Percentiles rank a stretch among this genome's conserved stretches.
Evolutionary conservation across 2,888 invertebrate genomes (phyloP).

Genomic region (Cremastinae sp.): DNA sequence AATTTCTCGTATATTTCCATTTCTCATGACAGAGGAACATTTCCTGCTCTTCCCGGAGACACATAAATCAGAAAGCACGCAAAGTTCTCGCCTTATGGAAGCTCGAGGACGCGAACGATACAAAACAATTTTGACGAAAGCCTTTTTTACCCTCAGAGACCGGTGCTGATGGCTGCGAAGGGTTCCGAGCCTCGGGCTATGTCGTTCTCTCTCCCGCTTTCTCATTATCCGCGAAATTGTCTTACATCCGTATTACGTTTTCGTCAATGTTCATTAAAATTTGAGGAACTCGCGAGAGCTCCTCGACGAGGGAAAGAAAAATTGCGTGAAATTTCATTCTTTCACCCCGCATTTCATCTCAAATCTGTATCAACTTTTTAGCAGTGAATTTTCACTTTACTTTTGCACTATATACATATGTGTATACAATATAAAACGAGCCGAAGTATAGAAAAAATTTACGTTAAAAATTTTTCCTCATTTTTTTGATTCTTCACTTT

Average conservation of each 20-base stretch:
- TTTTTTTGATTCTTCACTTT: conserved; percentile 30
- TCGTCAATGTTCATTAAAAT: conserved; percentile 11
- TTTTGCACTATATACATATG: neutral
- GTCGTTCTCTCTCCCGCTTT: conserved; percentile 10
- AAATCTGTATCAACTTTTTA: neutral
- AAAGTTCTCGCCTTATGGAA: neutral
- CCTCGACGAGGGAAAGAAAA: conserved; percentile 2
- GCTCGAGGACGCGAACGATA: conserved; percentile 15
- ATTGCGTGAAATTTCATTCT: conserved; percentile 14
- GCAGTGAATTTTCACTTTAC: neutral
- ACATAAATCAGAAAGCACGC: conserved; percentile 41
- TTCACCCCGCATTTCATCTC: conserved; percentile 6
- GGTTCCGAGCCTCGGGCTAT: conserved; percentile 46
- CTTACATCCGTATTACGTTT: conserved; percentile 46
- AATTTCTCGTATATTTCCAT: conserved; percentile 26
- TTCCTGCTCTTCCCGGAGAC: conserved; percentile 44
- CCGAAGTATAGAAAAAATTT: too few species aligned
- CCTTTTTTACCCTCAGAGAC: conserved; percentile 40
- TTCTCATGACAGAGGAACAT: conserved; percentile 33
- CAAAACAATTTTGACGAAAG: conserved; percentile 49
- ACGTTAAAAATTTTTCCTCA: conserved; percentile 35
- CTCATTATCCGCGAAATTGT: conserved; percentile 30
- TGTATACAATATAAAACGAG: too few species aligned
- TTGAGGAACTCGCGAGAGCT: neutral
- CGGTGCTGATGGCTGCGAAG: too few species aligned